Evolutionary conservation across 2,888 invertebrate genomes (phyloP).

Genomic region (Chrysomela aeneicollis): DNA sequence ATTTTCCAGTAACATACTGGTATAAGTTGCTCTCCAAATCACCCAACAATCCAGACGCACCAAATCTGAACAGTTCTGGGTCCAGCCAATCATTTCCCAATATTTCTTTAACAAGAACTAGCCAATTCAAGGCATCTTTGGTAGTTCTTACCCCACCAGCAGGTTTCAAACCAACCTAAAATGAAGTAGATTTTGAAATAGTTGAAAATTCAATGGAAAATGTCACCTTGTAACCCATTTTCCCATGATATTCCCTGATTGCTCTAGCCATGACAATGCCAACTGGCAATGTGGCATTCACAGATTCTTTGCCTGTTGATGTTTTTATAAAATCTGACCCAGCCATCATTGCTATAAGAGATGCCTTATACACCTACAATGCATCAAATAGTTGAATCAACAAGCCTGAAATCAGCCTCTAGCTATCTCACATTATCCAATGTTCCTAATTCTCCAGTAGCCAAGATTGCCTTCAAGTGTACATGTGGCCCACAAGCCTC

Average conservation of each 20-base stretch:
- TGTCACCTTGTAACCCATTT: slow-evolving; percentile 73
- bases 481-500: slow-evolving; percentile 74
- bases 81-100: slow-evolving; percentile 88
- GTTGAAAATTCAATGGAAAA: neutral
- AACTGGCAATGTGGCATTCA: slow-evolving; percentile 92
- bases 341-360: slow-evolving; percentile 92
- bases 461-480: slow-evolving; percentile 92
- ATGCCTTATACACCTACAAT: slow-evolving; percentile 80
- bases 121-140: slow-evolving; percentile 86
- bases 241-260: slow-evolving; percentile 78
- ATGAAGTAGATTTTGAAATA: neutral
- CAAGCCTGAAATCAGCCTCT: neutral
- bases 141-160: slow-evolving; percentile 94
- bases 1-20: slow-evolving; percentile 57
- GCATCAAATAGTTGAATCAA: slow-evolving; percentile 21
- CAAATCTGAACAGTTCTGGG: slow-evolving; percentile 86
- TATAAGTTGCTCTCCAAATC: slow-evolving; percentile 73
- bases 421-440: slow-evolving; percentile 73
- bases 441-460: slow-evolving; percentile 89
- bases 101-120: slow-evolving; percentile 82
- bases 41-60: slow-evolving; percentile 89
- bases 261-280: slow-evolving; percentile 95
- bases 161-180: slow-evolving; percentile 93
- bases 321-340: slow-evolving; percentile 99
- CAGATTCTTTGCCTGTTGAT: slow-evolving; percentile 94